Base-by-base conservation (phyloP, 1,140 invertebrate species). In the Bicyclus anynana region DNA sequence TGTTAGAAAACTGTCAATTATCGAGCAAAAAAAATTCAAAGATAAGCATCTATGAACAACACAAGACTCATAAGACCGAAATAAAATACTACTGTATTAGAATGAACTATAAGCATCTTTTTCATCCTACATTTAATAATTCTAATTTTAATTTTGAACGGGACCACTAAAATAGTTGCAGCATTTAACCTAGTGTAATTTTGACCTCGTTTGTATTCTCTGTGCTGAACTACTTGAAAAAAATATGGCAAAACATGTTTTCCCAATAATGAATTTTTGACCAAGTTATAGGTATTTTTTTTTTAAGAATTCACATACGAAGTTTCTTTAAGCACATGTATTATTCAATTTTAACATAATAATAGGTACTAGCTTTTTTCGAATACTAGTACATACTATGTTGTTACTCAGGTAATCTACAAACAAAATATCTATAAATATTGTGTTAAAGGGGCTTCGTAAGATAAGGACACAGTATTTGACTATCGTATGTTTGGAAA, bases 41-140 rank as follows among this genome's bases (percentile, higher is more conserved):
- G 68, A 77, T 80, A 86, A 81, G 80, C 83, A 72, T 78, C 79
- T 83, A 81, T 69, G 52, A 65, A 76, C 72, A 65, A 62, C 65
- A 78, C 76, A 75, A 67, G 52, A 75, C 55, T 60, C 16, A 54
- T 49, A 56, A 65, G 27, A 57, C 12, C n/a, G n/a, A 50, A 38
- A 21, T 20, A 37, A 21, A 14, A 37, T 17, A 21, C 44, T 59
- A 53, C 57, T 52, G 35, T 37, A 57, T 13, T 50, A 33, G 21
- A 17, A 18, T 18, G 40, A 46, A 23, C 57, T 46, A 54, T 18
- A 33, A 59, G 48, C 48, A 5, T 38, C 5, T 38, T 38, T 47
- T 27, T 48, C 18, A 5, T 17, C 40, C 18, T 20, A 20, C 40
- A 20, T 44, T 20, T 44, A 44, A n/a, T n/a, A n/a, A n/a, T n/a